A percentile compares a stretch with the other conserved stretches of the same genome.
These are phyloP conservation scores for Drosophila picticornis DNA, from an alignment of 2,888 invertebrate species.

Conservation along the genomic window DNA sequence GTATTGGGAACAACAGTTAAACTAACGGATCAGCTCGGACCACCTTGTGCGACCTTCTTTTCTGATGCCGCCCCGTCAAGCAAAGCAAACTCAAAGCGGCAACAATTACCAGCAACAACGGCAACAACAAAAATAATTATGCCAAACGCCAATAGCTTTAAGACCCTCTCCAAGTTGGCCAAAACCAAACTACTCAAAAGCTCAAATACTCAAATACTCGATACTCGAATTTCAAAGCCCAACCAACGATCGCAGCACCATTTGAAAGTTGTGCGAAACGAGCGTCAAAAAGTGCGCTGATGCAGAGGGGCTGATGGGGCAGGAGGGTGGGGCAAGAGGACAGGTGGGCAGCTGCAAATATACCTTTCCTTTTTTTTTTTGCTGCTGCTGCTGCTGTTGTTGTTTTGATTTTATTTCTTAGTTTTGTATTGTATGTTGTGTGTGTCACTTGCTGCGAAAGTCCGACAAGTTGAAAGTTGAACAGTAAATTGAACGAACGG, in stretches of 20 bases:
- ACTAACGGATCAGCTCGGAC: slow-evolving; percentile 61
- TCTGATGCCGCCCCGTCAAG: slow-evolving; percentile 66
- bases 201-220: slow-evolving; percentile 48
- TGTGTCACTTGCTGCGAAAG: slow-evolving; percentile 80
- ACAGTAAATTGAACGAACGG: slow-evolving; percentile 52
- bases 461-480: slow-evolving; percentile 78
- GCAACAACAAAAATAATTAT: slow-evolving; percentile 68
- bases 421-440: slow-evolving; percentile 32
- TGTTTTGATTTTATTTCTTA: slow-evolving; percentile 38
- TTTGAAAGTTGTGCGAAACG: slow-evolving; percentile 75
- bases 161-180: slow-evolving; percentile 35
- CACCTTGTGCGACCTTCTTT: slow-evolving; percentile 84
- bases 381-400: slow-evolving; percentile 24
- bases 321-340: slow-evolving; percentile 20
- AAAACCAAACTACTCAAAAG: slow-evolving; percentile 39
- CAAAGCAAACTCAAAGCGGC: slow-evolving; percentile 55
- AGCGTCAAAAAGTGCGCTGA: slow-evolving; percentile 45
- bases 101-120: slow-evolving; percentile 69
- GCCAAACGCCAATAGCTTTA: slow-evolving; percentile 69
- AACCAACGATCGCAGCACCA: slow-evolving; percentile 52
- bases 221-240: slow-evolving; percentile 67
- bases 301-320: neutral
- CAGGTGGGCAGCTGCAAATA: slow-evolving; percentile 44
- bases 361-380: slow-evolving; percentile 60
- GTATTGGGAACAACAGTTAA: slow-evolving; percentile 37